Evolutionary conservation across 1,140 invertebrate species (phyloP).

Genomic region (Drepana arcuata): DNA sequence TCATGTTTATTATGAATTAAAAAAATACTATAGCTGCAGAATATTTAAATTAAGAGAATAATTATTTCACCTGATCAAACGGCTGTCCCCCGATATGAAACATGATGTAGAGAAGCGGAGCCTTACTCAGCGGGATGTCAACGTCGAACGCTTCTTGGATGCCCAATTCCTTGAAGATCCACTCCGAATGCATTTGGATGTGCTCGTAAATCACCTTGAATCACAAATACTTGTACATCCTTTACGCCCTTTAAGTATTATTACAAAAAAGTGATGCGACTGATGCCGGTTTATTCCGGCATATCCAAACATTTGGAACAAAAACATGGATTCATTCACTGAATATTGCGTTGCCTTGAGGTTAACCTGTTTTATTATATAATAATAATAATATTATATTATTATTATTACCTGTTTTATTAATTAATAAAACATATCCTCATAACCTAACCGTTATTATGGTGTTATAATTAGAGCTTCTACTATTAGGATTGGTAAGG

Average conservation of each 20-base stretch:
- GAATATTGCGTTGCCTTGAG: background rate
- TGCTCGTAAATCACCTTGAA: constrained; percentile 78
- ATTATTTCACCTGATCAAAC: constrained; percentile 78
- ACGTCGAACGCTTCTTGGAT: constrained; percentile 57
- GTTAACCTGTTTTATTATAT: background rate
- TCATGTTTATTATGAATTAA: too few relatives aligned
- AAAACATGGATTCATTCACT: background rate
- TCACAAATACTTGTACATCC: too few relatives aligned
- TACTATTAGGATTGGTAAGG: too few relatives aligned
- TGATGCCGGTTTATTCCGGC: too few relatives aligned
- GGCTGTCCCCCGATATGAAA: constrained; percentile 80
- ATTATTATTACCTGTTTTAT: too few relatives aligned
- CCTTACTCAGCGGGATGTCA: constrained; percentile 65
- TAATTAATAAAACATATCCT: too few relatives aligned
- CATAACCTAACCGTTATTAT: too few relatives aligned
- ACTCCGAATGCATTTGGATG: constrained; percentile 77
- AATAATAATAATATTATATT: background rate
- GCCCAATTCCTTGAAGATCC: constrained; percentile 75
- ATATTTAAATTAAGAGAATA: background rate
- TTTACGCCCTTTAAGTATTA: background rate
- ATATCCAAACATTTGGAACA: background rate
- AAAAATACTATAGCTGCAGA: too few relatives aligned
- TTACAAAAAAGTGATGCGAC: too few relatives aligned
- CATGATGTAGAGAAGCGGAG: constrained; percentile 79
- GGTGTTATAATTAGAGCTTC: too few relatives aligned